Evolutionary conservation across 2,797 vertebrate species (phyloP).

Genomic region (Gambusia yucatana): DNA sequence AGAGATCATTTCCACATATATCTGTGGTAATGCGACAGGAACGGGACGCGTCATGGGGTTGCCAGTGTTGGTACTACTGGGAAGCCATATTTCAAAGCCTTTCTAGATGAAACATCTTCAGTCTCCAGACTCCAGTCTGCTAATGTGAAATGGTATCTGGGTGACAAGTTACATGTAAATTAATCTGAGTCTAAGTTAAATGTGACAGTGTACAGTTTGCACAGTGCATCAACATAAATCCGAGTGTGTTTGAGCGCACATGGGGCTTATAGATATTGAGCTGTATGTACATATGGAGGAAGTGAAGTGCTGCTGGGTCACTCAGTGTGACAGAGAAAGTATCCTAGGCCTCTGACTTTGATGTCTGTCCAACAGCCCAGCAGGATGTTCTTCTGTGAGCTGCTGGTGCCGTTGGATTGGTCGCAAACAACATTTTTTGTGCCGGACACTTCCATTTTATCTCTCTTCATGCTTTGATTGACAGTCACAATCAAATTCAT

Average conservation of each 20-base stretch:
- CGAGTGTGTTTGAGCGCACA: not conserved
- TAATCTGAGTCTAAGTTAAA: conserved; percentile 4
- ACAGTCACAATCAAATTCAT: not conserved
- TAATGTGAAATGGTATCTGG: conserved; percentile 8
- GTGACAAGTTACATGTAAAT: not conserved
- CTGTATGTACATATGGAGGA: conserved; percentile 60
- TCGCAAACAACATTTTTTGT: conserved; percentile 37
- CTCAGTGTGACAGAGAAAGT: conserved; percentile 59
- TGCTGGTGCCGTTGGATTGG: conserved; percentile 25
- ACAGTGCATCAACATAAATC: not conserved
- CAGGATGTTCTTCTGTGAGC: conserved; percentile 45
- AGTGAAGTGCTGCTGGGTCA: conserved; percentile 57
- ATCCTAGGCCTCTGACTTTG: conserved; percentile 62
- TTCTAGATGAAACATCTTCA: conserved; percentile 55
- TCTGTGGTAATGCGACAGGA: conserved; percentile 22
- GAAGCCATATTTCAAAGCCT: conserved; percentile 41
- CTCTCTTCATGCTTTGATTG: conserved; percentile 15
- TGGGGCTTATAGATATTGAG: conserved; percentile 9
- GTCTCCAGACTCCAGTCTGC: conserved; percentile 11
- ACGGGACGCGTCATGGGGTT: not conserved
- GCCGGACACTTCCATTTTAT: conserved; percentile 21
- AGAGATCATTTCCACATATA: conserved; percentile 44
- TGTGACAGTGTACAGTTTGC: not conserved
- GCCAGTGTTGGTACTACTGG: conserved; percentile 2
- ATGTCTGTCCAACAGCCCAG: conserved; percentile 63